Evolutionary conservation across 2,113 vertebrate species (phyloP).

Genomic region (Danio rerio): GRCz12tu NC_133183.1:17217001-17217500

Average conservation of each 20-base stretch:
- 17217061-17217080: conserved; percentile 59
- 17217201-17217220: conserved; percentile 8
- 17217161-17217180: not conserved
- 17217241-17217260: conserved; percentile 5
- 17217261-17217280: conserved; percentile 21
- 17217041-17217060: conserved; percentile 60
- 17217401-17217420: not conserved
- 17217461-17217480: conserved; percentile 35
- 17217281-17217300: not conserved
- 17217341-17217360: not conserved
- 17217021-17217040: conserved; percentile 71
- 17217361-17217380: not conserved
- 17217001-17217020: conserved; percentile 83
- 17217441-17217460: not conserved
- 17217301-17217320: conserved; percentile 14
- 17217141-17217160: not conserved
- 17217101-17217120: conserved; percentile 51
- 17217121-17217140: not conserved
- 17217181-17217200: not conserved
- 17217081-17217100: conserved; percentile 63
- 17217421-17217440: conserved; percentile 28
- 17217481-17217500: conserved; percentile 59
- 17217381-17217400: not conserved
- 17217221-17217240: conserved; percentile 12
- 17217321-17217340: conserved; percentile 26